Conservation (phyloP, 1,140 invertebrate genomes). For the Nasonia vitripennis region DNA sequence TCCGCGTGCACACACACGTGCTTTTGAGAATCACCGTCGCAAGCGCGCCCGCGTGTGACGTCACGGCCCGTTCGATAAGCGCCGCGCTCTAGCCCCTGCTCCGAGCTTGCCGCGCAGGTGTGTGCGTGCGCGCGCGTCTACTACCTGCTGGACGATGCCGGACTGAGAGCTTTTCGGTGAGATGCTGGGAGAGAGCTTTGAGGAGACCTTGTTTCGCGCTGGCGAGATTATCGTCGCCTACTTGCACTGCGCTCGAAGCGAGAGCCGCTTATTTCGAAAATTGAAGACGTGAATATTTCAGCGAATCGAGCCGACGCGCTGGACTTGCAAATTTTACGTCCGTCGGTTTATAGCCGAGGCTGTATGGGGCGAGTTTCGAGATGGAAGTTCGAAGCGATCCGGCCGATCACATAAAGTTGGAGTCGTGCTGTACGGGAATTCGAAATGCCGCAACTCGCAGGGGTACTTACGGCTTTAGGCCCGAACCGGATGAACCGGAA, state of each 20-base stretch:
- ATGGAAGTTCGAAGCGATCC: background rate
- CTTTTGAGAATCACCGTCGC: constrained; percentile 40
- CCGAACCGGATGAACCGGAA: background rate
- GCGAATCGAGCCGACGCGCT: no score
- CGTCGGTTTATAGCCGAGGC: background rate
- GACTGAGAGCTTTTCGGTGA: background rate
- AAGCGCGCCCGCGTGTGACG: background rate
- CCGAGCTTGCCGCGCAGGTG: background rate
- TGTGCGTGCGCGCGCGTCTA: background rate
- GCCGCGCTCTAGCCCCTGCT: background rate
- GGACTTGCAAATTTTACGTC: background rate
- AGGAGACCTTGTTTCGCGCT: background rate
- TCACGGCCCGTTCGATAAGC: constrained; percentile 29
- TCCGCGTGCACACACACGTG: background rate
- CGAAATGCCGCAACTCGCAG: background rate
- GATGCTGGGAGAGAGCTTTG: background rate
- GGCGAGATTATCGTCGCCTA: no score
- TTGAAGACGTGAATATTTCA: no score
- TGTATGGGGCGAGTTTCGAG: background rate
- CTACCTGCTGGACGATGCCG: background rate
- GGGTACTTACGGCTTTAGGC: no score
- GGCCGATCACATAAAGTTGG: background rate
- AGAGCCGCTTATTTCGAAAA: no score
- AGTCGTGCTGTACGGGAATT: background rate
- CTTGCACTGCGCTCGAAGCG: no score